Evolutionary conservation across 2,888 invertebrate genomes (phyloP).

Genomic region (Icerya purchasi): DNA sequence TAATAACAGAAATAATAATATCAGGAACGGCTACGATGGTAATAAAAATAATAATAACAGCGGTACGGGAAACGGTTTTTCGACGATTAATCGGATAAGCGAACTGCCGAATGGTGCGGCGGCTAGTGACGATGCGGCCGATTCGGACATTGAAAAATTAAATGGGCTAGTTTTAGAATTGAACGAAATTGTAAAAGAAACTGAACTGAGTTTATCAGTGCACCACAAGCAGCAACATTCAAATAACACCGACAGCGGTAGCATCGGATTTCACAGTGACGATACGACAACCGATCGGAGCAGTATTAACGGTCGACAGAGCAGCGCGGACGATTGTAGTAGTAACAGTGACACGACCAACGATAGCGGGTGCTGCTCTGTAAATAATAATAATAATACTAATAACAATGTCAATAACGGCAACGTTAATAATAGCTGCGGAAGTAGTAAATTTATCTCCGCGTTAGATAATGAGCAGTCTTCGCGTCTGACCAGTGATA

Average conservation of each 20-base stretch:
- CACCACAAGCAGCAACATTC: background rate
- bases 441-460: background rate
- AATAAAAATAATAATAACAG: too few species aligned
- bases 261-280: background rate
- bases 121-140: background rate
- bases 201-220: background rate
- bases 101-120: too few species aligned
- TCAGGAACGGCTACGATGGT: too few species aligned
- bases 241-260: background rate
- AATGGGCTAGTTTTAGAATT: slow-evolving; percentile 7
- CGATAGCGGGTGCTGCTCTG: background rate
- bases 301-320: background rate
- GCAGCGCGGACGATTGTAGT: background rate
- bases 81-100: too few species aligned
- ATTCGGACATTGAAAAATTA: slow-evolving; percentile 6
- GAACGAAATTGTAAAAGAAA: slow-evolving; percentile 6
- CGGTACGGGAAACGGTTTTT: too few species aligned
- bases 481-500: background rate
- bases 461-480: background rate
- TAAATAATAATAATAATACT: background rate
- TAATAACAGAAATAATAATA: background rate
- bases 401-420: background rate
- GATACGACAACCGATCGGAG: too few species aligned
- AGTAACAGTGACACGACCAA: background rate
- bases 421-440: background rate